Conservation (phyloP, 2,797 vertebrate genomes). For the Oophaga sylvatica region DNA sequence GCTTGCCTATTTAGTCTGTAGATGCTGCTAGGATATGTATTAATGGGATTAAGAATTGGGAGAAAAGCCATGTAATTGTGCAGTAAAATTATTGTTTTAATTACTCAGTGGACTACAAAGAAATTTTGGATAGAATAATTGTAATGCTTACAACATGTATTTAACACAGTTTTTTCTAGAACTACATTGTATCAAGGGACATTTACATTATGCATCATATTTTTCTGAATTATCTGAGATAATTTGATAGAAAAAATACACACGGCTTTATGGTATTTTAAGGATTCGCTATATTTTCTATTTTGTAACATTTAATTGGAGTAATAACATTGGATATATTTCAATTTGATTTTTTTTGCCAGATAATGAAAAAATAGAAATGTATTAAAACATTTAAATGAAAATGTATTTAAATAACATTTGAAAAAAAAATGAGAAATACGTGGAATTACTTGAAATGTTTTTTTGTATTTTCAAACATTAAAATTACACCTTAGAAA, state of each 20-base stretch:
- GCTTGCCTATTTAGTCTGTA: constrained; percentile 41
- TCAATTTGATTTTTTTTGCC: constrained; percentile 1
- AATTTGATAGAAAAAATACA: constrained; percentile 52
- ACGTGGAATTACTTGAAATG: too few relatives aligned
- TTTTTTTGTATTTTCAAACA: background rate
- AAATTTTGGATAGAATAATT: too few relatives aligned
- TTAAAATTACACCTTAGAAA: constrained; percentile 7
- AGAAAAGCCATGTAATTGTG: constrained; percentile 56
- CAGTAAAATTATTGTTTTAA: constrained; percentile 60
- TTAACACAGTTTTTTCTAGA: constrained; percentile 52
- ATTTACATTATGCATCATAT: constrained; percentile 54
- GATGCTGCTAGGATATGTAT: constrained; percentile 41
- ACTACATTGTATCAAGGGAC: constrained; percentile 54
- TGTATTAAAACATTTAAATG: background rate
- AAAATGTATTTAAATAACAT: background rate
- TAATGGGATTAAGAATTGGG: constrained; percentile 53
- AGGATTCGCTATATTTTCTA: constrained; percentile 19
- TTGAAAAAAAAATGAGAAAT: background rate
- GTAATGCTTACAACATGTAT: constrained; percentile 61
- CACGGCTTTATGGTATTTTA: constrained; percentile 9
- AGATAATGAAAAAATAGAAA: background rate
- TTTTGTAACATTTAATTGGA: constrained; percentile 11
- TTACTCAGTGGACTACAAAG: constrained; percentile 55
- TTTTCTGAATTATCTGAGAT: constrained; percentile 56
- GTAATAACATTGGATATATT: constrained; percentile 14